Evolutionary conservation across 2,113 vertebrate genomes (phyloP), one percentile per base, ranked within the genome.

Genomic region (Eubucco bourcierii): DNA sequence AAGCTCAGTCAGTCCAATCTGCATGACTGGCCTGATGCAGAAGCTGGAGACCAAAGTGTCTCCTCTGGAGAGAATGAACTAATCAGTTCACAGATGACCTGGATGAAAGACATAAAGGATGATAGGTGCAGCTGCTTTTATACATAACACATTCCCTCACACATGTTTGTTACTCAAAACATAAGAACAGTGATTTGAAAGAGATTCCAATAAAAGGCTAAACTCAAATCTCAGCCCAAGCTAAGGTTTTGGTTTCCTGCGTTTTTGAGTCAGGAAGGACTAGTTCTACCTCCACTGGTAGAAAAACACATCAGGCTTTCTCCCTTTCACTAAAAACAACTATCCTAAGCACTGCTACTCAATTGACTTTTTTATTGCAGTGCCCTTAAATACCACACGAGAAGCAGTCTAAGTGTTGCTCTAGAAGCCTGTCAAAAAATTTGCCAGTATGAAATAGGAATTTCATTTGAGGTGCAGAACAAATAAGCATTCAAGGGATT

Each of bases 1-100:
- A 86, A 83, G 88, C 59, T 28, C 86, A 84, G 76, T 66, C 88
- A 67, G 39, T 56, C 55, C 55, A 66, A 88, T 92, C 84, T 96
- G 86, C 16, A 3, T 79, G 93, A 44, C 61, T 65, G 86, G 66
- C 55, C 83, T 65, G 53, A 68, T 81, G 86, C n/a, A 87, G 77
- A 39, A 94, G 70, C 25, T 79, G 59, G 37, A 88, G 86, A 91
- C 83, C 66, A 76, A 93, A 81, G 83, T 9, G 53, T 81, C 83
- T 90, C 65, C 60, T 95, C 80, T 68, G 80, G 28, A 90, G 41
- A 55, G 31, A 90, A 83, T 27, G 28, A 91, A 88, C 90, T 68
- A 58, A 84, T 37, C 63, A 66, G 64, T 85, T 95, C 76, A 72
- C 66, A 91, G 76, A 91, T 29, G 76, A 73, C 70, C 75, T 76